phyloP scores from a whole-genome alignment of 2,797 vertebrate genomes.

The Linurgus olivaceus region DNA sequence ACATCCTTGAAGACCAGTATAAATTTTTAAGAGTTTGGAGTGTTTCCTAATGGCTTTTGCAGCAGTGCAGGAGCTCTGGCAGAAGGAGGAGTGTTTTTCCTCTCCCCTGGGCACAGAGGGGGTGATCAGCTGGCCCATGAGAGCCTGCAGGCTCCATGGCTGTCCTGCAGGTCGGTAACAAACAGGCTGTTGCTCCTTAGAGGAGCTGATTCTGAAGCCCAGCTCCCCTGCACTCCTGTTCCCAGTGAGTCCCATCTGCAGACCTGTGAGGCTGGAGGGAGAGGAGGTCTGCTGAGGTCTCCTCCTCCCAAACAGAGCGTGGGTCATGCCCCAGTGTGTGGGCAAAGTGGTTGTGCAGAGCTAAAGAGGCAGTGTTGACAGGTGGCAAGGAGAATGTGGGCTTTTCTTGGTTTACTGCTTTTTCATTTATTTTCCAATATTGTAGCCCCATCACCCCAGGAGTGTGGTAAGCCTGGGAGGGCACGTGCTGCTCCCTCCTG shows the following conservation, averaged over 20 bases:
- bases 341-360: not conserved
- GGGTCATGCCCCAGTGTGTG: not conserved
- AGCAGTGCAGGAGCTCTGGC: not conserved
- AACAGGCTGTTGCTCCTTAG: not conserved
- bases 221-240: not conserved
- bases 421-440: not conserved
- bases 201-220: not conserved
- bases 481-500: not conserved
- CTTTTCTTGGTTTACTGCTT: not conserved
- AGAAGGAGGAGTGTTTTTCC: not conserved
- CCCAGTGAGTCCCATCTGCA: not conserved
- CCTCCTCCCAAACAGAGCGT: accelerated
- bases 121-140: not conserved
- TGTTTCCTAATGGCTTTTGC: not conserved
- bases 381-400: not conserved
- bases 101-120: not conserved
- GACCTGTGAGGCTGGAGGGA: accelerated
- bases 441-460: accelerated
- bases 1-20: not conserved
- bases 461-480: not conserved
- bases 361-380: not conserved
- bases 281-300: not conserved
- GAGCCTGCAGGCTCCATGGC: not conserved
- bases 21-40: not conserved
- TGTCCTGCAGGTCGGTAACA: not conserved